Percentiles rank a stretch among this genome's conserved stretches.
Evolutionary conservation across 1,140 invertebrate genomes (phyloP).

Genomic region (Stratiolaelaps scimitus): DNA sequence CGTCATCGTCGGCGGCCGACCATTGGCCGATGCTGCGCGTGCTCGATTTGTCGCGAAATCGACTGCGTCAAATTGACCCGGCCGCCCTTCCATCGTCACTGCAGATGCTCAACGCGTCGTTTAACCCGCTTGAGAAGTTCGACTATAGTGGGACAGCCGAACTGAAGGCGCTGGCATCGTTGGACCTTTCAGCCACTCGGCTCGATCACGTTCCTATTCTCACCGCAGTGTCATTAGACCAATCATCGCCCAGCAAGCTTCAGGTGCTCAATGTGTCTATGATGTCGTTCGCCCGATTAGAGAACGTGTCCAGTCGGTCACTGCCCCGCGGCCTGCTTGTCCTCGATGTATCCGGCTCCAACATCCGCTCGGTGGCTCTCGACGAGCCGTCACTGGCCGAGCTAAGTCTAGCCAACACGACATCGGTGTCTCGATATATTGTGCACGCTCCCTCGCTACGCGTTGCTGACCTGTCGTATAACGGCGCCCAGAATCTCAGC

Average conservation of each 20-base stretch:
- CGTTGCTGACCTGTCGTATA: constrained; percentile 6
- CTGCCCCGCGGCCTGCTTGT: background rate
- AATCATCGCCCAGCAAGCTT: background rate
- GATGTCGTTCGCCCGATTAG: background rate
- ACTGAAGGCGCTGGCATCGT: background rate
- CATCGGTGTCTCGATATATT: background rate
- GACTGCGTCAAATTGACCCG: background rate
- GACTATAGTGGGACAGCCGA: background rate
- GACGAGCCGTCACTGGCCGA: constrained; percentile 7
- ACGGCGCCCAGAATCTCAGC: background rate
- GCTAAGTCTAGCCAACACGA: constrained; percentile 4
- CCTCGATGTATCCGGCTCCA: constrained; percentile 12
- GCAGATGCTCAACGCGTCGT: constrained; percentile 24
- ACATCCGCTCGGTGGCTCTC: background rate
- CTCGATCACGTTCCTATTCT: background rate
- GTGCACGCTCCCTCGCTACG: constrained; percentile 2
- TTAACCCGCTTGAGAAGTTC: constrained; percentile 21
- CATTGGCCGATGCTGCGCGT: constrained; percentile 12
- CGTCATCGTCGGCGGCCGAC: no score
- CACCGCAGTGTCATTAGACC: no score
- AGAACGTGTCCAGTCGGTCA: background rate
- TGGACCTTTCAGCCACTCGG: constrained; percentile 4
- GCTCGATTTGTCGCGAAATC: constrained; percentile 23
- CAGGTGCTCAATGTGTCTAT: constrained; percentile 15
- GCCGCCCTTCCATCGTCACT: background rate